A percentile compares a stretch with the other conserved stretches of the same genome.
phyloP scores from a whole-genome alignment of 2,797 vertebrate genomes.

The Synanceia verrucosa region DNA sequence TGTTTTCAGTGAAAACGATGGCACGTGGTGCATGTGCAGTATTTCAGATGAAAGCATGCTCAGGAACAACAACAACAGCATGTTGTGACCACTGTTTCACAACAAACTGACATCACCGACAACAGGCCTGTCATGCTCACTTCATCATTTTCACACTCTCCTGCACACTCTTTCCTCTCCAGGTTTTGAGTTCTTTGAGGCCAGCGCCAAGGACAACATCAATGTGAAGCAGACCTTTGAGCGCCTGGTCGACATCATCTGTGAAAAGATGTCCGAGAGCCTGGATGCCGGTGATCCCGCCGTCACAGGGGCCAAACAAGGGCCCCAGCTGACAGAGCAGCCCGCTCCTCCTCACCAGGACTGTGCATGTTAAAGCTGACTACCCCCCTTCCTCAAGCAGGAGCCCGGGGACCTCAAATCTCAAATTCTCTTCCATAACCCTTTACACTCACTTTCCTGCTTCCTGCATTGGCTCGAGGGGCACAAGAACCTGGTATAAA shows the following conservation, averaged over 20 bases:
- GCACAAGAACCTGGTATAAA: conserved; percentile 49
- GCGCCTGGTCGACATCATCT: conserved; percentile 96
- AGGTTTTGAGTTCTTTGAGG: conserved; percentile 97
- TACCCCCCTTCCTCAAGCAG: conserved; percentile 19
- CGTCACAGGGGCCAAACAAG: conserved; percentile 93
- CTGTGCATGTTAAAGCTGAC: conserved; percentile 90
- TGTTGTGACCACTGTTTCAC: too few relatives aligned
- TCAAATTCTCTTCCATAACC: conserved; percentile 41
- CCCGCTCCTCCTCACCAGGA: conserved; percentile 92
- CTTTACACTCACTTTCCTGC: conserved; percentile 46
- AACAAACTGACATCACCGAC: too few relatives aligned
- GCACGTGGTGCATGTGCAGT: too few relatives aligned
- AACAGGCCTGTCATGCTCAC: too few relatives aligned
- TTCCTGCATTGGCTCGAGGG: conserved; percentile 34
- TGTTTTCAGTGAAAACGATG: too few relatives aligned
- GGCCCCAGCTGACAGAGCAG: conserved; percentile 95
- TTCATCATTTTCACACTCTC: background rate
- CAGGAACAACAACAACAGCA: too few relatives aligned
- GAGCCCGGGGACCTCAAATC: conserved; percentile 42
- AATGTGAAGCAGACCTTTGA: conserved; percentile 98
- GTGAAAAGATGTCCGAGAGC: conserved; percentile 98
- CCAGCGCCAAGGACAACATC: conserved; percentile 98
- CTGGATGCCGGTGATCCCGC: conserved; percentile 92
- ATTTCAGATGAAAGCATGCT: too few relatives aligned
- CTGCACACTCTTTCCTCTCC: background rate